Conservation (phyloP, 2,888 invertebrate genomes). For the Formica aserva region DNA sequence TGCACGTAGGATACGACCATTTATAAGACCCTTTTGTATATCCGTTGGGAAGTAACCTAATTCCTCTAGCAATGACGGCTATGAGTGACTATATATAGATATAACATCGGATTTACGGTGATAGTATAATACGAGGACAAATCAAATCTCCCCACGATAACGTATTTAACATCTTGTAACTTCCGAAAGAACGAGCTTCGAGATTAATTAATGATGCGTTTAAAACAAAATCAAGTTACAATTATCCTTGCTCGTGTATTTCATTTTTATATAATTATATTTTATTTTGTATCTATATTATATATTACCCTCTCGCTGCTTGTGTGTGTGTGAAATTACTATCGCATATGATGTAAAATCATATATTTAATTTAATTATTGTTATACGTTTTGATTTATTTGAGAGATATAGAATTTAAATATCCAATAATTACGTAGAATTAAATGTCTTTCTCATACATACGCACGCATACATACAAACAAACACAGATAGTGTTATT, state of each 20-base stretch:
- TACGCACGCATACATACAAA: too few relatives aligned
- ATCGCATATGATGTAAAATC: background rate
- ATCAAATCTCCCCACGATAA: constrained; percentile 41
- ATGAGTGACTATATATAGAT: constrained; percentile 66
- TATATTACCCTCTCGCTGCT: background rate
- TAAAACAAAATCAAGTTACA: constrained; percentile 35
- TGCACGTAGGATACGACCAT: constrained; percentile 68
- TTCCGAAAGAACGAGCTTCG: constrained; percentile 30
- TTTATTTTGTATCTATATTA: background rate
- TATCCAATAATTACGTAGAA: background rate
- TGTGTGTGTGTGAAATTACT: background rate
- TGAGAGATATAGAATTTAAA: background rate
- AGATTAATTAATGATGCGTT: constrained; percentile 61
- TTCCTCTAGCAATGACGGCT: constrained; percentile 71
- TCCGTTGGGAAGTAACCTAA: constrained; percentile 75
- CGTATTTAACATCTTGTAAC: constrained; percentile 35
- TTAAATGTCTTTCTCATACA: background rate
- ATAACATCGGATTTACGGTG: constrained; percentile 61
- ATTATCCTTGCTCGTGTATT: constrained; percentile 18
- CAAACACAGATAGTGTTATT: too few relatives aligned
- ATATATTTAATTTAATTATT: background rate
- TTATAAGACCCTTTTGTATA: constrained; percentile 74
- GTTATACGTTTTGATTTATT: background rate
- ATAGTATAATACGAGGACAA: constrained; percentile 61
- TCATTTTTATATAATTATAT: constrained; percentile 5